Evolutionary conservation across 2,113 vertebrate species (phyloP).

Genomic region (Manacus vitellinus): DNA sequence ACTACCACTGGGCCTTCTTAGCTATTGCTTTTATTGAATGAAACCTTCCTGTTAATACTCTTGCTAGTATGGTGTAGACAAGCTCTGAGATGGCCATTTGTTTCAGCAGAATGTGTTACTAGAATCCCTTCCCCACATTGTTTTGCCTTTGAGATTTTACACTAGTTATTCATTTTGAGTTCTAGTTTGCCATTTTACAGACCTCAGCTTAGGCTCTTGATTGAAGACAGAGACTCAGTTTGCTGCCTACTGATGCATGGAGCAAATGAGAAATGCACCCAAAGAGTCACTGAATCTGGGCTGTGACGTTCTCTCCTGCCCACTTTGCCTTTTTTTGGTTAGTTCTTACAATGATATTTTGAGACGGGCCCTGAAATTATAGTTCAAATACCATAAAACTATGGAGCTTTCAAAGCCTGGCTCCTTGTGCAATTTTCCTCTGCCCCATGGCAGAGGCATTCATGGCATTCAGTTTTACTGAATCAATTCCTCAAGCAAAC

Average conservation of each 20-base stretch:
- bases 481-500: not conserved
- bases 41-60: not conserved
- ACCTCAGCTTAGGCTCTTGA: constrained; percentile 31
- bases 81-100: constrained; percentile 9
- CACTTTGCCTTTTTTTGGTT: not conserved
- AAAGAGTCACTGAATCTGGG: not conserved
- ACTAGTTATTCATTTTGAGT: constrained; percentile 46
- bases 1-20: not conserved
- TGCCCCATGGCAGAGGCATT: not conserved
- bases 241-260: constrained; percentile 16
- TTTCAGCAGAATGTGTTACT: constrained; percentile 19
- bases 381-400: not conserved
- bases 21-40: not conserved
- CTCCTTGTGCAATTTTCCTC: not conserved
- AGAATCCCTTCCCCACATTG: constrained; percentile 22
- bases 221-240: constrained; percentile 52
- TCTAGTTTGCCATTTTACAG: constrained; percentile 54
- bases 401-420: not conserved
- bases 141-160: constrained; percentile 41
- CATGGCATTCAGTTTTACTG: not conserved
- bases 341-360: constrained; percentile 12
- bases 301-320: not conserved
- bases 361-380: constrained; percentile 1
- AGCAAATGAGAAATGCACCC: not conserved
- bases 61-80: constrained; percentile 10